Conservation (phyloP, 1,140 invertebrate genomes). For the Doryteuthis pealeii region DNA sequence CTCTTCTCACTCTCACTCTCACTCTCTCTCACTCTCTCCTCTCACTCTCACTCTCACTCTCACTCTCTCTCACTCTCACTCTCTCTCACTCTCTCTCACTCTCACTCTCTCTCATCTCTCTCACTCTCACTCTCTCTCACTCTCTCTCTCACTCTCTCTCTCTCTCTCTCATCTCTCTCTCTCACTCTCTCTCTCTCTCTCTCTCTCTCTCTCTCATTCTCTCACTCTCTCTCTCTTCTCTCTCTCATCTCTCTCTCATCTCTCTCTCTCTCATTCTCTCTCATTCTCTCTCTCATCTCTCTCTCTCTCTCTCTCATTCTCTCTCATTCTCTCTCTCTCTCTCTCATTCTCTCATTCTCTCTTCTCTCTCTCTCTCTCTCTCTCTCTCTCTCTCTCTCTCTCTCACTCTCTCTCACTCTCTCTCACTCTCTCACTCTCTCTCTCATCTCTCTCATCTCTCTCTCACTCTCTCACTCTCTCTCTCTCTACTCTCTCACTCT, state of each 20-base stretch:
- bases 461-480: no score
- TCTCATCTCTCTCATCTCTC: no score
- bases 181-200: neutral
- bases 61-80: neutral
- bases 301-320: no score
- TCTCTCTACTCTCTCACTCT: no score
- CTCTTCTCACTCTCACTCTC: no score
- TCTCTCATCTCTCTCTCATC: no score
- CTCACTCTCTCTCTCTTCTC: slow-evolving; percentile 6
- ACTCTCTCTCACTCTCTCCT: neutral
- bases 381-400: neutral
- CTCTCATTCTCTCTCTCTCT: no score
- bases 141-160: neutral
- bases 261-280: neutral
- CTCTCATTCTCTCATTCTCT: neutral
- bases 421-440: neutral
- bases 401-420: neutral
- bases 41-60: neutral
- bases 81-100: no score
- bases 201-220: slow-evolving; percentile 15
- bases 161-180: no score
- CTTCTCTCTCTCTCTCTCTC: neutral
- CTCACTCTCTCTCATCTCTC: no score
- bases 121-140: neutral
- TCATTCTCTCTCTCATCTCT: neutral